Percentiles rank a stretch among this genome's conserved stretches.
phyloP scores from a whole-genome alignment of 2,113 vertebrate genomes.

The Strigops habroptila region DNA sequence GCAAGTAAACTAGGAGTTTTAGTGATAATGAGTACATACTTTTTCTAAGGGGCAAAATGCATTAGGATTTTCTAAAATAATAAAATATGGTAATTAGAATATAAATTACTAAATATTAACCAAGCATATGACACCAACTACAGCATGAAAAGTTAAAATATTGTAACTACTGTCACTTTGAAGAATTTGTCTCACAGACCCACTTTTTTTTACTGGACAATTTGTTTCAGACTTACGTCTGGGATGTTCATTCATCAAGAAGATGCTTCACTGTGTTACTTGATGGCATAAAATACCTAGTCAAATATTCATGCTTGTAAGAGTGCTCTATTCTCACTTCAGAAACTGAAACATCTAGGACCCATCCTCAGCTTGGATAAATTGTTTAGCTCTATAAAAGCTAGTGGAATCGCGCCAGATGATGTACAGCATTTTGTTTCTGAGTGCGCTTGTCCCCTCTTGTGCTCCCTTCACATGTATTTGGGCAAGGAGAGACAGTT shows the following conservation, averaged over 20 bases:
- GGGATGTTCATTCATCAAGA: neutral
- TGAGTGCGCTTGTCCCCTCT: neutral
- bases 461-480: accelerated
- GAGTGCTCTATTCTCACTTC: neutral
- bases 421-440: neutral
- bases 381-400: neutral
- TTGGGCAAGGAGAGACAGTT: neutral
- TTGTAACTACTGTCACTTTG: neutral
- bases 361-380: neutral
- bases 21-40: neutral
- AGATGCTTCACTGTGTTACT: neutral
- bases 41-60: neutral
- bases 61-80: neutral
- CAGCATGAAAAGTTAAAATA: neutral
- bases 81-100: neutral
- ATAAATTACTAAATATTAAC: neutral
- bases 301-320: neutral
- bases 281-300: neutral
- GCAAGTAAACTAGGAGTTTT: neutral
- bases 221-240: neutral
- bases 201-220: neutral
- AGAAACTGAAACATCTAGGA: neutral
- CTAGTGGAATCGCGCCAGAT: neutral
- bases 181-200: neutral
- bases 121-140: neutral